A percentile compares a stretch with the other conserved stretches of the same genome.
These are phyloP conservation scores for Acyrthosiphon pisum DNA, from an alignment of 1,140 invertebrate species.

Conservation along the genomic window DNA sequence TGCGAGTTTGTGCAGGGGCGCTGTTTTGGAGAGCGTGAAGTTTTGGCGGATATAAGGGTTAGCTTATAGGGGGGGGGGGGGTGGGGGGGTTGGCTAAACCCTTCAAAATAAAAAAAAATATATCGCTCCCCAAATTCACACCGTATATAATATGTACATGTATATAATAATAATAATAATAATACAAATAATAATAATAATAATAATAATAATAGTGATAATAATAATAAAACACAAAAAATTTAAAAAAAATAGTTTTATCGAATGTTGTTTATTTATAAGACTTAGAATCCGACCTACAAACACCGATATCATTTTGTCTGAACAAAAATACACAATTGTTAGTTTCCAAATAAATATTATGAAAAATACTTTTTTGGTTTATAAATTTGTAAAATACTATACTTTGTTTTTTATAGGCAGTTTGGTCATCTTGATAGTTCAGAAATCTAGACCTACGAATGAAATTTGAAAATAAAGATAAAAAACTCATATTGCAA, in stretches of 20 bases:
- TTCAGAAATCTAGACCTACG: background rate
- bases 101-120: background rate
- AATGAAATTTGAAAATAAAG: background rate
- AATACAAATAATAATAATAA: background rate
- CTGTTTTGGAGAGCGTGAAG: background rate
- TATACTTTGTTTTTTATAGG: background rate
- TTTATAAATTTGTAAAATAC: background rate
- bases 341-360: background rate
- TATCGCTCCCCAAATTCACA: conserved; percentile 12
- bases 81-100: too few relatives aligned
- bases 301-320: background rate
- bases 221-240: conserved; percentile 11
- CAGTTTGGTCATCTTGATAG: background rate
- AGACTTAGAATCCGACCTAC: background rate
- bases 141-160: background rate
- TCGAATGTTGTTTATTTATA: background rate
- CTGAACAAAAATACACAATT: background rate
- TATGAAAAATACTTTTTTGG: background rate
- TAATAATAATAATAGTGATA: background rate
- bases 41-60: background rate
- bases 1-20: background rate
- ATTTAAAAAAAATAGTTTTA: background rate
- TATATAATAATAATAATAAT: conserved; percentile 2
- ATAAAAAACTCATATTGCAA: background rate
- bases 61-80: background rate